Percentiles rank a stretch among this genome's conserved stretches.
phyloP scores from a whole-genome alignment of 2,797 vertebrate genomes.

The Thamnophis elegans region DNA sequence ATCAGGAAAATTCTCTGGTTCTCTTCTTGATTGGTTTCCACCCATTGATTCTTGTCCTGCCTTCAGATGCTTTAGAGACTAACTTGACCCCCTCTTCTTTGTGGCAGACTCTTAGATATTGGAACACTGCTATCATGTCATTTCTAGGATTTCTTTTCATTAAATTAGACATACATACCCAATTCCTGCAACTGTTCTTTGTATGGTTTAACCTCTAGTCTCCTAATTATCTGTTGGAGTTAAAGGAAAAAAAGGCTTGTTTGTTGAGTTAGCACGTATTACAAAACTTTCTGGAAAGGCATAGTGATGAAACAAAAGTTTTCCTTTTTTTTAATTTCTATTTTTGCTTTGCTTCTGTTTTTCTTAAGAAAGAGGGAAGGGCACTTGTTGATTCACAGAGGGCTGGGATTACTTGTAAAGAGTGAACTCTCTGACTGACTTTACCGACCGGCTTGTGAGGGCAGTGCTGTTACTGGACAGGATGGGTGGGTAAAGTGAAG shows the following conservation, averaged over 20 bases:
- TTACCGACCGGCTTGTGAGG: not conserved
- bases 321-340: not conserved
- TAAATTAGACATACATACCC: not conserved
- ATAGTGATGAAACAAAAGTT: not conserved
- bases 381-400: not conserved
- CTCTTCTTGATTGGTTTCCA: not conserved
- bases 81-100: not conserved
- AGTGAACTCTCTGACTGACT: not conserved
- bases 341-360: not conserved
- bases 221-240: not conserved
- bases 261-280: not conserved
- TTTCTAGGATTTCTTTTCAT: not conserved
- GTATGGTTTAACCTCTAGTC: not conserved
- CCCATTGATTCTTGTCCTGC: not conserved
- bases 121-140: not conserved
- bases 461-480: not conserved
- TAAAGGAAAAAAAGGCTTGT: not conserved
- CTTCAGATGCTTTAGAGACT: not conserved
- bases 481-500: not conserved
- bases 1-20: not conserved
- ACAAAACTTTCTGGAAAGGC: not conserved
- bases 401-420: not conserved
- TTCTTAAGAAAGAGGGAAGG: not conserved
- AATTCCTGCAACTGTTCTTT: not conserved
- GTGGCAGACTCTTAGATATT: not conserved